Evolutionary conservation across 2,113 vertebrate species (phyloP).

Genomic region (Clarias gariepinus): DNA sequence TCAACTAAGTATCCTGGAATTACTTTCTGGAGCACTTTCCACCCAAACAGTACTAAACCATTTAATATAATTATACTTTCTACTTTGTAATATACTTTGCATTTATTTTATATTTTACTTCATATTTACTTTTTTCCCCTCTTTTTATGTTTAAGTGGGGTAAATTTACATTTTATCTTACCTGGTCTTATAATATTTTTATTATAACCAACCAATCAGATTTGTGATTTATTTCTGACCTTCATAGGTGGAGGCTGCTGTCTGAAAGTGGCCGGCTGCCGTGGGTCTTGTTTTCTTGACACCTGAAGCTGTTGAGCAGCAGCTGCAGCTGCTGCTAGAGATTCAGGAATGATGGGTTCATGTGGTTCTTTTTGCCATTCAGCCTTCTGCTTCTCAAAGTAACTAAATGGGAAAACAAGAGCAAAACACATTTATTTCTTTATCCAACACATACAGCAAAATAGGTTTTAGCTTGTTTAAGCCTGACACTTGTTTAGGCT

Average conservation of each 20-base stretch:
- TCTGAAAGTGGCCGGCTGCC: conserved; percentile 95
- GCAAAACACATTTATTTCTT: neutral
- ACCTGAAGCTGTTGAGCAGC: conserved; percentile 97
- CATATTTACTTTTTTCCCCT: neutral
- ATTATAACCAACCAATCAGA: neutral
- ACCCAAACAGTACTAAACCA: neutral
- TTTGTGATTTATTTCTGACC: conserved; percentile 53
- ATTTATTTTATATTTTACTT: neutral
- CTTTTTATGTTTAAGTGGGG: neutral
- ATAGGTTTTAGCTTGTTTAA: neutral
- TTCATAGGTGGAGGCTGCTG: conserved; percentile 98
- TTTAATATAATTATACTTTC: neutral
- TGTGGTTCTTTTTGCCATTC: conserved; percentile 98
- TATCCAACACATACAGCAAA: neutral
- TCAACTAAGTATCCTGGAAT: neutral
- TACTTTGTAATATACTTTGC: neutral
- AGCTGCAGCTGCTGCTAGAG: conserved; percentile 93
- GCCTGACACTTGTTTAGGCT: neutral
- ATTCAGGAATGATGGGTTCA: conserved; percentile 95
- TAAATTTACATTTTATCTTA: neutral
- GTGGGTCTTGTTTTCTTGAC: conserved; percentile 93
- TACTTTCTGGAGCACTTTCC: neutral
- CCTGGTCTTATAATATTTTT: neutral
- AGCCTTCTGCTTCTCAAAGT: conserved; percentile 99
- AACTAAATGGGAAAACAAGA: conserved; percentile 57